These are phyloP conservation scores for Leptopilina myrica DNA, from an alignment of 2,888 invertebrate species.

Conservation along the genomic window DNA sequence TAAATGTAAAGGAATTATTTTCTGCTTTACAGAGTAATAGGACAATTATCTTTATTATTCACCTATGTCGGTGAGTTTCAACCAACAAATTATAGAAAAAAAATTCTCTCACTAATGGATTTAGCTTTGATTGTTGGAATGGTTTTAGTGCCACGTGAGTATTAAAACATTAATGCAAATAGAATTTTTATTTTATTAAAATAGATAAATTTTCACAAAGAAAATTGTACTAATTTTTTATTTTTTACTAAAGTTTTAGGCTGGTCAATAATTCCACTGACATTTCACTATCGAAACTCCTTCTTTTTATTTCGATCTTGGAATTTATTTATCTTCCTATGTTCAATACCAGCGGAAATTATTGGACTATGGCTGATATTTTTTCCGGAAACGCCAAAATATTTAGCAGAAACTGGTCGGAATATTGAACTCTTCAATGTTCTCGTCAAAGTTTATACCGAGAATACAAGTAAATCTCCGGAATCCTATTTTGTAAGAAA, in stretches of 20 bases:
- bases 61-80: conserved; percentile 90
- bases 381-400: conserved; percentile 90
- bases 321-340: conserved; percentile 87
- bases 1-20: neutral
- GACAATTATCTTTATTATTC: conserved; percentile 88
- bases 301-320: conserved; percentile 81
- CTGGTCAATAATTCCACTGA: conserved; percentile 86
- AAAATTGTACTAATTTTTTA: neutral
- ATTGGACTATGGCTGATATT: conserved; percentile 82
- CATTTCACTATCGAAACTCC: conserved; percentile 66
- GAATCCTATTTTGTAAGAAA: conserved; percentile 33
- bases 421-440: conserved; percentile 84
- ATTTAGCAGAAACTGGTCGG: conserved; percentile 86
- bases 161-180: neutral
- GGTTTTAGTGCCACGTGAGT: conserved; percentile 83
- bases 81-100: conserved; percentile 85
- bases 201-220: neutral
- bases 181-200: neutral
- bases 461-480: conserved; percentile 78
- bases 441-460: conserved; percentile 82
- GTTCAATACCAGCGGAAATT: conserved; percentile 83
- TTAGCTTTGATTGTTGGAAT: conserved; percentile 88
- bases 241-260: conserved; percentile 80
- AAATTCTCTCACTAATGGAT: conserved; percentile 89
- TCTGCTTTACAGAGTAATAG: conserved; percentile 81